Percentiles rank a stretch among this genome's conserved stretches.
Evolutionary conservation across 2,797 vertebrate genomes (phyloP).

Genomic region (Pseudochromis fuscus): DNA sequence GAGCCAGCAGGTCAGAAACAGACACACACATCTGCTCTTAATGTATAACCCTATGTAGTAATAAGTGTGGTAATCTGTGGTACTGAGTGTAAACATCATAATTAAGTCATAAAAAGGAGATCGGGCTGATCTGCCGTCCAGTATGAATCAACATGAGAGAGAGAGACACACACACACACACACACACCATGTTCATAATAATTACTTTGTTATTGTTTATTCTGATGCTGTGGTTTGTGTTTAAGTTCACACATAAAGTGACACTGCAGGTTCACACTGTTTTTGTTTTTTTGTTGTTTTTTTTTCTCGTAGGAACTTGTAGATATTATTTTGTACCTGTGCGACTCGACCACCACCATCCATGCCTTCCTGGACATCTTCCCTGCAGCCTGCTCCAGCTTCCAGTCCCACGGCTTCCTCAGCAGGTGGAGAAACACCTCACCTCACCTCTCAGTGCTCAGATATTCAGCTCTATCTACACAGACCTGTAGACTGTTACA

Average conservation of each 20-base stretch:
- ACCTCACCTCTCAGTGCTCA: not conserved
- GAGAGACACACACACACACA: too few relatives aligned
- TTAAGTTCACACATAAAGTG: too few relatives aligned
- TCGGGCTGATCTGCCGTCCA: too few relatives aligned
- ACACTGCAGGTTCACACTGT: too few relatives aligned
- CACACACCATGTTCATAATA: too few relatives aligned
- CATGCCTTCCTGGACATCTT: slow-evolving; percentile 96
- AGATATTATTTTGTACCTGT: slow-evolving; percentile 92
- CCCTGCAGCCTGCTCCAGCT: slow-evolving; percentile 89
- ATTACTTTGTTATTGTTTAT: too few relatives aligned
- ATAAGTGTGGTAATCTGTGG: not conserved
- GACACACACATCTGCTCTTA: not conserved
- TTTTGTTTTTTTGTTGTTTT: not conserved
- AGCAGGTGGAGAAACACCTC: slow-evolving; percentile 83
- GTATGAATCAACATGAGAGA: too few relatives aligned
- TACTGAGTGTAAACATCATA: too few relatives aligned
- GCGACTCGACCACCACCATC: slow-evolving; percentile 93
- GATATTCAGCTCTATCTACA: rapidly evolving
- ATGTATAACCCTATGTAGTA: not conserved
- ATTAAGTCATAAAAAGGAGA: too few relatives aligned
- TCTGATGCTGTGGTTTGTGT: too few relatives aligned
- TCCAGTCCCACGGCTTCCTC: slow-evolving; percentile 92
- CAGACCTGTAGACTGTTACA: not conserved
- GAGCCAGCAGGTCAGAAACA: slow-evolving; percentile 86
- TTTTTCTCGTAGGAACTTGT: slow-evolving; percentile 86